These are phyloP conservation scores for Synergus itoensis DNA, from an alignment of 2,888 invertebrate species.

Conservation along the genomic window DNA sequence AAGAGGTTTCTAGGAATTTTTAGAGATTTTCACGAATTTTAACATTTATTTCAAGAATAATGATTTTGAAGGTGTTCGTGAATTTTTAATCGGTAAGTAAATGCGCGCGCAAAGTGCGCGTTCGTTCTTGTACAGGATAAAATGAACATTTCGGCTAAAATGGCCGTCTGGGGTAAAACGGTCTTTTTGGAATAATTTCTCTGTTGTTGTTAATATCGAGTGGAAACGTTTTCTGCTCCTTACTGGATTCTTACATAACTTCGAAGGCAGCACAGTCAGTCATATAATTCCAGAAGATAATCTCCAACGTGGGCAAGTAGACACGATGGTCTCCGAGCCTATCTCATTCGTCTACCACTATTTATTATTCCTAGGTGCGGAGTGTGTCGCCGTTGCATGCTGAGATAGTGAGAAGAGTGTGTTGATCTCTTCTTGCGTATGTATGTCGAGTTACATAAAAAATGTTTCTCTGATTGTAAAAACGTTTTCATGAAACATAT, in stretches of 20 bases:
- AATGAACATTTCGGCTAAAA: too few species aligned
- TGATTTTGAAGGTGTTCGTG: too few species aligned
- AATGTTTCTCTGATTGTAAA: neutral
- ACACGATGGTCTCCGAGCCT: slow-evolving; percentile 61
- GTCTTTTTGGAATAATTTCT: neutral
- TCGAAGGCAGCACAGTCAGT: slow-evolving; percentile 67
- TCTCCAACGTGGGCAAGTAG: slow-evolving; percentile 68
- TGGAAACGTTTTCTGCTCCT: neutral
- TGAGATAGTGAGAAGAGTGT: slow-evolving; percentile 20
- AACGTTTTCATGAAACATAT: neutral
- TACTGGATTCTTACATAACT: slow-evolving; percentile 64
- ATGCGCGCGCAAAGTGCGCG: too few species aligned
- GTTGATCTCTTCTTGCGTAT: slow-evolving; percentile 5
- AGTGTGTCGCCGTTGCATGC: slow-evolving; percentile 49
- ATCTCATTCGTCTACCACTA: slow-evolving; percentile 71
- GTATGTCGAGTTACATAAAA: neutral
- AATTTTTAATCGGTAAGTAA: too few species aligned
- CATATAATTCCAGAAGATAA: slow-evolving; percentile 75
- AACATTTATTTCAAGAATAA: too few species aligned
- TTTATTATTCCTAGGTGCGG: slow-evolving; percentile 72
- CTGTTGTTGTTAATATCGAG: neutral
- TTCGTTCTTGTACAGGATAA: too few species aligned
- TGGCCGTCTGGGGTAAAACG: neutral
- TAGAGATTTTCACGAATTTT: too few species aligned
- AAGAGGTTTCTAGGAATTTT: too few species aligned